Conservation (phyloP, 2,113 vertebrate species). For the Fregata magnificens region DNA sequence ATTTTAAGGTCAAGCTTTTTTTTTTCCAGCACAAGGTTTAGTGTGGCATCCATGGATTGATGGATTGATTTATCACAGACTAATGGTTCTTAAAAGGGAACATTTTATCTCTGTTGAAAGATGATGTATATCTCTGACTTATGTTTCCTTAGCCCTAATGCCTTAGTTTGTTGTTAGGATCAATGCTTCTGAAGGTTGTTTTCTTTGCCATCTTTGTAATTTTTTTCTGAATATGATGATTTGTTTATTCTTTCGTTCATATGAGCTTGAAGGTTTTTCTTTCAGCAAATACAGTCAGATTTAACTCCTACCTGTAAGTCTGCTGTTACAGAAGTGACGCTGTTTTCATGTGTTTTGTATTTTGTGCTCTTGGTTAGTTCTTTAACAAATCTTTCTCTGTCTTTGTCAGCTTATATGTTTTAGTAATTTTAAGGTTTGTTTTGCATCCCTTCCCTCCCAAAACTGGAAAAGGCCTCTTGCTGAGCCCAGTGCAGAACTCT, state of each 20-base stretch:
- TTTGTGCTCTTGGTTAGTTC: neutral
- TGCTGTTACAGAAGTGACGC: neutral
- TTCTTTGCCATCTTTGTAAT: neutral
- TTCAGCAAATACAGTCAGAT: neutral
- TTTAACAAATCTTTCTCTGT: neutral
- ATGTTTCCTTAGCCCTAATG: neutral
- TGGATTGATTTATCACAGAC: neutral
- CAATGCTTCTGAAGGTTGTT: neutral
- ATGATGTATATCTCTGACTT: neutral
- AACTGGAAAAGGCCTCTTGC: neutral
- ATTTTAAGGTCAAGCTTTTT: neutral
- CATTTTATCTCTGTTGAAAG: neutral
- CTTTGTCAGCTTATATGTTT: neutral
- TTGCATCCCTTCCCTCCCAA: neutral
- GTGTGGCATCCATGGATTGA: neutral
- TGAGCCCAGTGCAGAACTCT: neutral
- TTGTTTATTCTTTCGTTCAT: neutral
- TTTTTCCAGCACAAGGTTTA: neutral
- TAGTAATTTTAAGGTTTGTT: neutral
- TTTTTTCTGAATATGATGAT: neutral
- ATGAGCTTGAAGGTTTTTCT: neutral
- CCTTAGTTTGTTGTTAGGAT: neutral
- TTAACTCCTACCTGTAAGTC: neutral
- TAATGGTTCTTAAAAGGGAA: neutral
- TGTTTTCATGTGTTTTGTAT: neutral